Percentiles rank a stretch among this genome's conserved stretches.
phyloP scores from a whole-genome alignment of 2,888 invertebrate genomes.

The Lithophane leautieri region DNA sequence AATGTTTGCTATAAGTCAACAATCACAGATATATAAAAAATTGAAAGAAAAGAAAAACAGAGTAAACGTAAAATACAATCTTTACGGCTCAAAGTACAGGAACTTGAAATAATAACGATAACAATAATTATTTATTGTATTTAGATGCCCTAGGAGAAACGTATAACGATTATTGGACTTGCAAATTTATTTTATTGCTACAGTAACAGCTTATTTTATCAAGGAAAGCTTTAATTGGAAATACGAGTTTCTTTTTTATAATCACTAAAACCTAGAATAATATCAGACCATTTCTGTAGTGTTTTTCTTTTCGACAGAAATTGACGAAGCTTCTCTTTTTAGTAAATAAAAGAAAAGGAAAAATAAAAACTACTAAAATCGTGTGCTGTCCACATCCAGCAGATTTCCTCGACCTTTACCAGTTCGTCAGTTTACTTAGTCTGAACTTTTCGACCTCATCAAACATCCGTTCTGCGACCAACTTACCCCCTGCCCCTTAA shows the following conservation, averaged over 20 bases:
- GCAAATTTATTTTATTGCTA: conserved; percentile 29
- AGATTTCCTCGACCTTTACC: neutral
- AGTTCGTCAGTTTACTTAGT: too few relatives aligned
- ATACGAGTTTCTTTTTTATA: neutral
- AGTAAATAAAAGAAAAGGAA: neutral
- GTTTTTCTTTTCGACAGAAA: neutral
- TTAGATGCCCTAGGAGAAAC: conserved; percentile 6
- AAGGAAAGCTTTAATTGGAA: conserved; percentile 17
- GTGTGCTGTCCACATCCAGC: neutral
- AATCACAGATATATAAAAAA: neutral
- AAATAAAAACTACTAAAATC: neutral
- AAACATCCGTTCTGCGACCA: neutral
- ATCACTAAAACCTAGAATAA: neutral
- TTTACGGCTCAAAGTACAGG: conserved; percentile 21
- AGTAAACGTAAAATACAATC: conserved; percentile 31
- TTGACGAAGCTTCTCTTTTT: neutral
- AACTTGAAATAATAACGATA: conserved; percentile 53
- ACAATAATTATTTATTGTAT: conserved; percentile 54
- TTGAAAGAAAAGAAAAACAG: conserved; percentile 19
- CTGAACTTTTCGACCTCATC: too few relatives aligned
- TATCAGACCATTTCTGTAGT: neutral
- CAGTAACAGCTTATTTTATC: neutral
- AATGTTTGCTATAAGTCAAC: neutral
- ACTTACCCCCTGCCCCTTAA: neutral
- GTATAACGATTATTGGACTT: conserved; percentile 23